Evolutionary conservation across 2,113 vertebrate species (phyloP).

Genomic region (Nibea albiflora): DNA sequence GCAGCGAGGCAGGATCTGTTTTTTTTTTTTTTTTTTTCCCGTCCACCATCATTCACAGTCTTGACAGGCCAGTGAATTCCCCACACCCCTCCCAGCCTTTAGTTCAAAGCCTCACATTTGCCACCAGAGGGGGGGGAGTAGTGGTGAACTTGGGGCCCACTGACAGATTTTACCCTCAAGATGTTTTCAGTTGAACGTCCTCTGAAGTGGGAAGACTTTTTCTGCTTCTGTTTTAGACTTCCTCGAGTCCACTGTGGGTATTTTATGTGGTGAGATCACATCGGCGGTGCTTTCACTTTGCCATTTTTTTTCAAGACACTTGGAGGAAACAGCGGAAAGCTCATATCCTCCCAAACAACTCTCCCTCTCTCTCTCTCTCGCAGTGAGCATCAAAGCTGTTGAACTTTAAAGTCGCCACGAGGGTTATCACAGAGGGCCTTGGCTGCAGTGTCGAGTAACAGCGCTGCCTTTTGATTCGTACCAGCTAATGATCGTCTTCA

Average conservation of each 20-base stretch:
- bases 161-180: constrained; percentile 67
- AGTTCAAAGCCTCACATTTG: constrained; percentile 72
- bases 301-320: neutral
- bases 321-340: neutral
- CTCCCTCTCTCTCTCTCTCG: neutral
- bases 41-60: constrained; percentile 71
- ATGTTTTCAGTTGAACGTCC: constrained; percentile 67
- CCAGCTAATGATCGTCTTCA: neutral
- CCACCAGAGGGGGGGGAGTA: constrained; percentile 52
- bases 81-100: constrained; percentile 40
- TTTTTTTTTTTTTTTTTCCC: constrained; percentile 52
- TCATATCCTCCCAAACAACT: constrained; percentile 2
- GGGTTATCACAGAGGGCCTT: neutral
- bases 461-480: neutral
- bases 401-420: neutral
- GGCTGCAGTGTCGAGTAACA: neutral
- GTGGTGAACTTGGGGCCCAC: constrained; percentile 63
- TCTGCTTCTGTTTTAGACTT: constrained; percentile 61
- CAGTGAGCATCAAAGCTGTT: neutral
- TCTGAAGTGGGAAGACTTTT: constrained; percentile 48
- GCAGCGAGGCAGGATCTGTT: constrained; percentile 53
- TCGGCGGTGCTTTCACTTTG: constrained; percentile 6
- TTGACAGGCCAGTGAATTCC: constrained; percentile 72
- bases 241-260: constrained; percentile 5
- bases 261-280: constrained; percentile 23